Conservation (phyloP, 2,113 vertebrate genomes). For the Brachionichthys hirsutus region DNA sequence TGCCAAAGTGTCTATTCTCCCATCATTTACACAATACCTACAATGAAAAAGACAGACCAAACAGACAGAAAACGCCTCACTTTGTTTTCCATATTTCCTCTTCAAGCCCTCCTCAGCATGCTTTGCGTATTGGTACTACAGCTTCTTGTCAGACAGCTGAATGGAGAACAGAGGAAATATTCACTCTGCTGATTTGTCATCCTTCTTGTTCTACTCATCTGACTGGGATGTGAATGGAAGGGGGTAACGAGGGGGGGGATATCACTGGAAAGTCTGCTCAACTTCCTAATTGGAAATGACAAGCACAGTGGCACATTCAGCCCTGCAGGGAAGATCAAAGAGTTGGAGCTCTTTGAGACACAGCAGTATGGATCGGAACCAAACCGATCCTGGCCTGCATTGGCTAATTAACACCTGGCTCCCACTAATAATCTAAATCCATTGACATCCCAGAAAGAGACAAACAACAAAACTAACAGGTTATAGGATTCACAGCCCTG, state of each 20-base stretch:
- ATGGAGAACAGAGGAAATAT: constrained; percentile 46
- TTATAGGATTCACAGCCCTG: constrained; percentile 36
- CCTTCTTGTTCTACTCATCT: constrained; percentile 53
- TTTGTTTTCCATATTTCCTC: constrained; percentile 23
- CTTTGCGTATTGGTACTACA: constrained; percentile 20
- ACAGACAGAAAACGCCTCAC: constrained; percentile 21
- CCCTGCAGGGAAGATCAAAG: constrained; percentile 69
- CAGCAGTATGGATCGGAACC: constrained; percentile 60
- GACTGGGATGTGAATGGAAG: constrained; percentile 44
- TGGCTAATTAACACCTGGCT: constrained; percentile 72
- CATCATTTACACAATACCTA: constrained; percentile 17
- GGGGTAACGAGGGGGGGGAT: constrained; percentile 33
- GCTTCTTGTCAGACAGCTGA: constrained; percentile 50
- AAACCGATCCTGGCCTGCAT: constrained; percentile 49
- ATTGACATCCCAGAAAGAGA: constrained; percentile 23
- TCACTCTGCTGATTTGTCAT: constrained; percentile 55
- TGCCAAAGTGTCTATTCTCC: neutral
- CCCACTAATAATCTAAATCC: constrained; percentile 59
- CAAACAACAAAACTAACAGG: constrained; percentile 2
- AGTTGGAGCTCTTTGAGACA: constrained; percentile 56
- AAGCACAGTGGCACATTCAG: constrained; percentile 58
- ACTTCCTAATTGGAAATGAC: constrained; percentile 75
- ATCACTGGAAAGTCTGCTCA: constrained; percentile 63
- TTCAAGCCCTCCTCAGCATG: constrained; percentile 26
- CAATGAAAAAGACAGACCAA: neutral